Evolutionary conservation across 2,888 invertebrate species (phyloP).

Genomic region (Siphonodentalium dalli): DNA sequence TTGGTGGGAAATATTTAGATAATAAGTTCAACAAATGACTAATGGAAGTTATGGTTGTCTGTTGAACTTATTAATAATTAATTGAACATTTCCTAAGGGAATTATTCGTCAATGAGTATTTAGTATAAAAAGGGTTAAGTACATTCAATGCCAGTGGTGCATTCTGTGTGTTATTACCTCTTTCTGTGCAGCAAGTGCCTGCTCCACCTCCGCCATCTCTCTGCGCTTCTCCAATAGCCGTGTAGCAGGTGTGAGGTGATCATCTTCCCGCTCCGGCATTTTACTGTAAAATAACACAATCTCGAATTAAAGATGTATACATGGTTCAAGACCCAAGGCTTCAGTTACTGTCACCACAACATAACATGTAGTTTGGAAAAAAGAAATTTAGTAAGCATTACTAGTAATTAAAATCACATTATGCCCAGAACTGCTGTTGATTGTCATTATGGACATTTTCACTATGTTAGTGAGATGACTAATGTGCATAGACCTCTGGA

Average conservation of each 20-base stretch:
- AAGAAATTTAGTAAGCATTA: not conserved
- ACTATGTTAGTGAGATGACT: no score
- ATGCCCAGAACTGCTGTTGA: no score
- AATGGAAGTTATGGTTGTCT: no score
- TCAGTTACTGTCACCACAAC: not conserved
- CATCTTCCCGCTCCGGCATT: constrained; percentile 66
- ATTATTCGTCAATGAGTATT: no score
- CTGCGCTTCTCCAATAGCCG: constrained; percentile 63
- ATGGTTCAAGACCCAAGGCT: not conserved
- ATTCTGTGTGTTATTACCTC: constrained; percentile 61
- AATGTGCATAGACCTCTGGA: no score
- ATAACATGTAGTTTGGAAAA: not conserved
- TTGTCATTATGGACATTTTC: no score
- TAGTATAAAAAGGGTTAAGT: no score
- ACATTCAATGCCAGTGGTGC: no score
- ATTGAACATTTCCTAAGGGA: no score
- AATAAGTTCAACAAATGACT: no score
- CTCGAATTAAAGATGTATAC: not conserved
- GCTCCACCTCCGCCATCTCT: constrained; percentile 66
- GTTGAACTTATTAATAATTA: no score
- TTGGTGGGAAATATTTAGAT: no score
- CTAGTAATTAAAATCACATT: not conserved
- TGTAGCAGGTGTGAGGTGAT: constrained; percentile 65
- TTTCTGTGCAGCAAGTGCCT: constrained; percentile 64
- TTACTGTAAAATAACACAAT: constrained; percentile 49